Evolutionary conservation across 2,888 invertebrate species (phyloP), one percentile per base, ranked within the genome.

Genomic region (Nebria salina): DNA sequence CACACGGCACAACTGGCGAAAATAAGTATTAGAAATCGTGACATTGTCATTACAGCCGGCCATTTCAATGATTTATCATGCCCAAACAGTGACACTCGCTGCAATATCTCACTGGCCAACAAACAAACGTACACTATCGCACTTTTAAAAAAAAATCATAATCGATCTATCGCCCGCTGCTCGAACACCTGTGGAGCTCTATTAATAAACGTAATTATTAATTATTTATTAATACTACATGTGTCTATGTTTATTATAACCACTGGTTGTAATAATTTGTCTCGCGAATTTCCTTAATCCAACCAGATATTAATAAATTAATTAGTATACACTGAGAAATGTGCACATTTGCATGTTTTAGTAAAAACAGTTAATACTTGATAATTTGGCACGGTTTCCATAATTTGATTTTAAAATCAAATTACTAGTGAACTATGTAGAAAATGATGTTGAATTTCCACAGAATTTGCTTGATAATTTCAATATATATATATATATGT

Each of bases 11-110:
- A 26, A 72, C 72, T 70, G 43, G 72, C 54, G 77, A 77, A 20
- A 77, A 77, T 77, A 54, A 54, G 11, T 54, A 77, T 77, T 77
- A 77, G 77, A 77, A 77, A 77, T 77, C 77, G 77, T 77, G 77
- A 77, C 65, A 77, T 34, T 77, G 77, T 77, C 77, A 77, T 77
- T 77, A 77, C 72, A 77, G 8, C 11, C 54, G 54, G 54, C 54
- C 54, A 54, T 54, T 54, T 54, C 54, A 54, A 54, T 54, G 54
- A 54, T 54, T 54, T 54, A 54, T 54, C 8, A 54, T 8, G 13
- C 11, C 54, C 54, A 54, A 54, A 77, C 64, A 20, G 72, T 72
- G 72, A 77, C 77, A 72, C 72, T 76, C 41, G 13, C 76, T 41
- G 76, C 54, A 54, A 54, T 54, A 54, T 54, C 54, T 54, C 54